Evolutionary conservation across 2,797 vertebrate species (phyloP), one percentile per base, ranked within the genome.

Genomic region (Cryptoblepharus egeriae): DNA sequence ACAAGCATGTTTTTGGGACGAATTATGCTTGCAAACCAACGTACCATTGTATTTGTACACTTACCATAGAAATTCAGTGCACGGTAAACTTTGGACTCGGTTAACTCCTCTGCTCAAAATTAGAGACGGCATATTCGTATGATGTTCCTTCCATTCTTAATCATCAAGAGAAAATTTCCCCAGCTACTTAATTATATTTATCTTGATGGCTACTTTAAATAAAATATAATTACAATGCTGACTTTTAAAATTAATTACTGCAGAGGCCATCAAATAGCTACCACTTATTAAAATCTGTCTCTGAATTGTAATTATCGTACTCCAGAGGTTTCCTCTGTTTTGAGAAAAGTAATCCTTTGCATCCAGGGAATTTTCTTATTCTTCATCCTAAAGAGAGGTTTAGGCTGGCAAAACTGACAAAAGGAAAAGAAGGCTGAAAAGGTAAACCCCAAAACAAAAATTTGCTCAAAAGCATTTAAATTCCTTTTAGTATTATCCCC

Each of bases 161-260:
- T 84, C 42, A 79, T 58, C 45, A 58, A 60, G 69, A 78, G 49
- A 78, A 84, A 2, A 6, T 39, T 87, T 42, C 3, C 10, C 16
- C 70, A 6, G 87, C 88, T 35, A 77, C 72, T 77, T 77, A 67
- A 85, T 64, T 52, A 37, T n/a, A 20, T 72, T 80, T 85, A 85
- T 76, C 73, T 45, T 58, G 13, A 32, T 86, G 4, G 35, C 18
- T 81, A 4, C 37, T 89, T 24, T 39, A 84, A 86, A 89, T 71
- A 80, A 76, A 72, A 76, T 79, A 67, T 80, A 61, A 84, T 75
- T 61, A 61, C 63, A 55, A 64, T 45, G 58, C 58, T 58, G 60
- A 35, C 49, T 72, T 80, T 52, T 35, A 20, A 64, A 45, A 80
- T 71, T 80, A 76, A 71, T 81, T 81, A 80, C 61, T 72, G n/a